Conservation (phyloP, 2,888 invertebrate genomes). For the Pasiphila rectangulata region DNA sequence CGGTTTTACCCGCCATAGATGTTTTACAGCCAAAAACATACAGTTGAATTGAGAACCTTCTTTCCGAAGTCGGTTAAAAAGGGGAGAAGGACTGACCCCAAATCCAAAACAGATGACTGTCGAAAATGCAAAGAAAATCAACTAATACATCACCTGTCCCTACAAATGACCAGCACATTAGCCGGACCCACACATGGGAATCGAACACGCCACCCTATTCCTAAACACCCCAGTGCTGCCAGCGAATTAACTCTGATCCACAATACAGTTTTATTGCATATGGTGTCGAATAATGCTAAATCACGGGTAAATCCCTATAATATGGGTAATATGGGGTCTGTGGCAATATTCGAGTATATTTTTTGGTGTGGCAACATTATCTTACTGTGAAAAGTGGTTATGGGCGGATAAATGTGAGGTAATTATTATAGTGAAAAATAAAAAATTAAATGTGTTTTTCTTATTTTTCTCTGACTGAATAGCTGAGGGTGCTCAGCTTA, state of each 20-base stretch:
- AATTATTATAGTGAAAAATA: slow-evolving; percentile 7
- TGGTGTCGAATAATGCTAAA: slow-evolving; percentile 66
- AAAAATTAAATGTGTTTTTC: no score
- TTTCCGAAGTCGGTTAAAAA: no score
- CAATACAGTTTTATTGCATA: slow-evolving; percentile 72
- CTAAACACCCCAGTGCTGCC: slow-evolving; percentile 42
- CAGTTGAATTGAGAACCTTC: no score
- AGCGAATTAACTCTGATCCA: slow-evolving; percentile 66
- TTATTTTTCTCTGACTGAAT: no score
- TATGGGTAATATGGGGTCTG: slow-evolving; percentile 40
- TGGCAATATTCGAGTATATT: slow-evolving; percentile 47
- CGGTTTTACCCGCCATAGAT: no score
- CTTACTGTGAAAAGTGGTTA: slow-evolving; percentile 67
- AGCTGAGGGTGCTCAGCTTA: no score
- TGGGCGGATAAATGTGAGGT: slow-evolving; percentile 35
- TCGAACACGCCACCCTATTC: slow-evolving; percentile 36
- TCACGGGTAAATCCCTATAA: slow-evolving; percentile 64
- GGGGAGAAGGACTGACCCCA: slow-evolving; percentile 2
- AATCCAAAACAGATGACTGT: slow-evolving; percentile 2
- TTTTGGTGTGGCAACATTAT: slow-evolving; percentile 55
- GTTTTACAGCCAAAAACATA: no score
- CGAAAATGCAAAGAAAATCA: slow-evolving; percentile 16
- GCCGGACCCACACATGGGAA: slow-evolving; percentile 48
- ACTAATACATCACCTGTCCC: slow-evolving; percentile 19
- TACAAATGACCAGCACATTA: slow-evolving; percentile 29